phyloP scores from a whole-genome alignment of 2,888 invertebrate species.

The Serripes groenlandicus region DNA sequence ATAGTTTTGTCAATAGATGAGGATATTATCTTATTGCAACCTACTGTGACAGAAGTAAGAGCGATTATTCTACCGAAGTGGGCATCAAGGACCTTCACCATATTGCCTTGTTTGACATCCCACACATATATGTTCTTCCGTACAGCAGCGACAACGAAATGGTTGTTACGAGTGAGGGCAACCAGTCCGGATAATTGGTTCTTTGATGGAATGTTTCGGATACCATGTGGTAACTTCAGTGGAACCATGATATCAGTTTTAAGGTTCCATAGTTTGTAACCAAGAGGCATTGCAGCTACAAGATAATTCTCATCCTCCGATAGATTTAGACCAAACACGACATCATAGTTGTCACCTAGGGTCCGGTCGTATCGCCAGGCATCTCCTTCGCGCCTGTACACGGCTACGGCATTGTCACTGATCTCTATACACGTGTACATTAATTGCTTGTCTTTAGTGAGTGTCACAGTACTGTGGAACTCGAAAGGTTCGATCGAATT shows the following conservation, averaged over 20 bases:
- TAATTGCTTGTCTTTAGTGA: slow-evolving; percentile 76
- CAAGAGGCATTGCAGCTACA: slow-evolving; percentile 89
- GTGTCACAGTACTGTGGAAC: slow-evolving; percentile 85
- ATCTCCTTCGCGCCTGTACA: slow-evolving; percentile 78
- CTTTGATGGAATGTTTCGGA: slow-evolving; percentile 96
- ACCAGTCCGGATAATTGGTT: slow-evolving; percentile 96
- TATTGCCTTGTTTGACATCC: slow-evolving; percentile 92
- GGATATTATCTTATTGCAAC: slow-evolving; percentile 91
- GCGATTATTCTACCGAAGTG: slow-evolving; percentile 99
- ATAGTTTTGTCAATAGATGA: slow-evolving; percentile 99
- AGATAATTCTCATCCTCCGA: slow-evolving; percentile 93
- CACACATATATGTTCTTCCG: slow-evolving; percentile 97
- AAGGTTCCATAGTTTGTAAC: slow-evolving; percentile 87
- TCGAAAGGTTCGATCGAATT: slow-evolving; percentile 82
- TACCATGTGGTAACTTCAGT: slow-evolving; percentile 88
- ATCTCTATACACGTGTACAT: slow-evolving; percentile 86
- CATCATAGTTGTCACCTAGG: slow-evolving; percentile 82
- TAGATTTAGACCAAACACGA: slow-evolving; percentile 89
- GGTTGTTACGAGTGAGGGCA: slow-evolving; percentile 95
- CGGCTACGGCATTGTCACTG: slow-evolving; percentile 84
- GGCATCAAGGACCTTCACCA: slow-evolving; percentile 97
- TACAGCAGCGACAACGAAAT: slow-evolving; percentile 98
- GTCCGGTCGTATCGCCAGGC: slow-evolving; percentile 83
- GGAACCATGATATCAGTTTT: slow-evolving; percentile 79
- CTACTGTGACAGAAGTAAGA: slow-evolving; percentile 93